Evolutionary conservation across 1,140 invertebrate genomes (phyloP).

Genomic region (Andricus grossulariae): DNA sequence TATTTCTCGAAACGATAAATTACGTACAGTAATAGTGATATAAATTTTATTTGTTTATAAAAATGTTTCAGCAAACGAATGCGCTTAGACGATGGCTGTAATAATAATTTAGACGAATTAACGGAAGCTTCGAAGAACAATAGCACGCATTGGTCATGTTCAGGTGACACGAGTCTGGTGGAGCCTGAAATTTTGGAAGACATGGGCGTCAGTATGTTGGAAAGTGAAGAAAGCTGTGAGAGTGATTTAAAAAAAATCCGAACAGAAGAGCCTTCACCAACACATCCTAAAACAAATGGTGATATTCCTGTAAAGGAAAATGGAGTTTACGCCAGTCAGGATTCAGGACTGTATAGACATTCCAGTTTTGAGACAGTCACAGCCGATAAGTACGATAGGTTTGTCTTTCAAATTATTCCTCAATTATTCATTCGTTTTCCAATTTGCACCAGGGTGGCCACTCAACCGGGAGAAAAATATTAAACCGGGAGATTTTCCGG

Average conservation of each 20-base stretch:
- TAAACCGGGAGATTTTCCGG: too few species aligned
- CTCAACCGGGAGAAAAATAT: too few species aligned
- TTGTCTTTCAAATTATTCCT: slow-evolving; percentile 13
- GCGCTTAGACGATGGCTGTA: slow-evolving; percentile 65
- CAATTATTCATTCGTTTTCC: neutral
- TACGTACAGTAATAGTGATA: too few species aligned
- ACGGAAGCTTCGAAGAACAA: slow-evolving; percentile 43
- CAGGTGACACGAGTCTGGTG: slow-evolving; percentile 66
- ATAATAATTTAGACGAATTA: slow-evolving; percentile 67
- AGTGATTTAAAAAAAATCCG: slow-evolving; percentile 58
- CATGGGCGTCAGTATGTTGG: slow-evolving; percentile 74
- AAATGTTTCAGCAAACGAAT: slow-evolving; percentile 64
- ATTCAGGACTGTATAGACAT: slow-evolving; percentile 50
- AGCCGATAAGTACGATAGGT: slow-evolving; percentile 59
- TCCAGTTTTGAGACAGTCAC: slow-evolving; percentile 58
- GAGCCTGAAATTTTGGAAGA: slow-evolving; percentile 74
- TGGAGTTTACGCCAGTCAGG: slow-evolving; percentile 48
- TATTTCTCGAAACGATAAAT: too few species aligned
- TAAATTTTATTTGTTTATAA: too few species aligned
- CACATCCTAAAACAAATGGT: slow-evolving; percentile 45
- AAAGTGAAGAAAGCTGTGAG: slow-evolving; percentile 66
- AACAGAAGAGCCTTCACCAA: slow-evolving; percentile 59
- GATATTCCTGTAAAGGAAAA: slow-evolving; percentile 51
- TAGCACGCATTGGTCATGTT: slow-evolving; percentile 60
- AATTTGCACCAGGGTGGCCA: neutral